Evolutionary conservation across 2,113 vertebrate species (phyloP), one percentile per base, ranked within the genome.

Genomic region (Cyanoramphus novaezelandiae): DNA sequence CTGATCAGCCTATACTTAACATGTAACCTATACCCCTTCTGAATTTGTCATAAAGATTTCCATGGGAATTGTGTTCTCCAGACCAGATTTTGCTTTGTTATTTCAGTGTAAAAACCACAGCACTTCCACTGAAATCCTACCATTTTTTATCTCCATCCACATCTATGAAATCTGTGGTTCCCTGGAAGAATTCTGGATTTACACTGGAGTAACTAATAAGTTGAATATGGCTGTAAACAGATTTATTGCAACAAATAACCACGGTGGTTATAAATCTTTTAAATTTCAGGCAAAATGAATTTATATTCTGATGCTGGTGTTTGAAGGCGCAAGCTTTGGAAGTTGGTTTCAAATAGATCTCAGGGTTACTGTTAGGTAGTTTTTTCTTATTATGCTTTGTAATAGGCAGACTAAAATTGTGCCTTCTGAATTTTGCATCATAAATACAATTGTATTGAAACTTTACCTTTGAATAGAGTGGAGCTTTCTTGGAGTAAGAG

Each of bases 11-110:
- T 88, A 60, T 83, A 83, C 46, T 94, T 86, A 57, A 83, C 68
- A 60, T 86, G 90, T 83, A 95, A 97, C 50, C 46, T 86, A 83
- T 70, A 93, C 41, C 31, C 64, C 25, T 89, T 59, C 82, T 94
- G 85, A 92, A 93, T 90, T 59, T 90, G 50, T 86, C 76, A 72
- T 90, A 74, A 88, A 90, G 59, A 78, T 81, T 96, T 95, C 43
- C 60, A 68, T 55, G 92, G 88, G 69, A 92, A 55, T 86, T 88
- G 39, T 81, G 27, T 49, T 94, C 60, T 83, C 55, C 72, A 86
- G 55, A 75, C 33, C 82, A 88, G 31, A 93, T 64, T 81, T 18
- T 78, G 24, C 72, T 93, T 86, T 81, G 43, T 77, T 88, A 75
- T 90, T 88, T 85, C 50, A 81, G 33, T 55, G 70, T 31, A 88